These are phyloP conservation scores for Drosophila picticornis DNA, from an alignment of 2,888 invertebrate genomes.

Conservation along the genomic window DNA sequence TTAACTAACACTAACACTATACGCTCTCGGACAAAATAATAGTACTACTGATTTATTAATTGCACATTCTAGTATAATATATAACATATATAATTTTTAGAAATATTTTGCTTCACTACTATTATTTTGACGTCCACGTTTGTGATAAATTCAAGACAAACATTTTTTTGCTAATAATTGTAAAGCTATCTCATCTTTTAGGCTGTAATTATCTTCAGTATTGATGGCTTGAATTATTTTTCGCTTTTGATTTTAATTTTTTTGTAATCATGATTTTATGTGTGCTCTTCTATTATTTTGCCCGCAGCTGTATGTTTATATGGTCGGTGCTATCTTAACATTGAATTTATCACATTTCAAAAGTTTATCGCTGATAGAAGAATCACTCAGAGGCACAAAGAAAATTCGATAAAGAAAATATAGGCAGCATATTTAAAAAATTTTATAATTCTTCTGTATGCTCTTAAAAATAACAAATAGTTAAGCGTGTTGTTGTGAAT, in stretches of 20 bases:
- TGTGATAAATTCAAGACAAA: background rate
- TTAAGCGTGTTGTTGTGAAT: background rate
- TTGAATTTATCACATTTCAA: background rate
- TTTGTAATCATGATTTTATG: background rate
- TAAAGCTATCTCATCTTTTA: background rate
- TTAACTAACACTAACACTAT: background rate
- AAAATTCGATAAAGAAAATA: background rate
- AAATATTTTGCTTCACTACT: background rate
- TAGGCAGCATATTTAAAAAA: background rate
- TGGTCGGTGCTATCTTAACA: background rate
- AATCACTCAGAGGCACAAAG: background rate
- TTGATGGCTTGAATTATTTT: background rate
- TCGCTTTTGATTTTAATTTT: background rate
- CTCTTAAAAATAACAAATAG: background rate
- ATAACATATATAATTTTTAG: background rate
- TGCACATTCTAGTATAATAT: too few relatives aligned
- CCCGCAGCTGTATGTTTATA: background rate
- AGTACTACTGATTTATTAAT: background rate
- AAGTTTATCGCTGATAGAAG: background rate
- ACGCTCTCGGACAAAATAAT: background rate
- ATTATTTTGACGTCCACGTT: background rate
- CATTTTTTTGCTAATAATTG: background rate
- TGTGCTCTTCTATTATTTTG: background rate
- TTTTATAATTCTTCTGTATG: background rate
- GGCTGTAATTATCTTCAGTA: background rate